Evolutionary conservation across 2,888 invertebrate genomes (phyloP), one percentile per base, ranked within the genome.

Genomic region (Eudasyphora cyanicolor): DNA sequence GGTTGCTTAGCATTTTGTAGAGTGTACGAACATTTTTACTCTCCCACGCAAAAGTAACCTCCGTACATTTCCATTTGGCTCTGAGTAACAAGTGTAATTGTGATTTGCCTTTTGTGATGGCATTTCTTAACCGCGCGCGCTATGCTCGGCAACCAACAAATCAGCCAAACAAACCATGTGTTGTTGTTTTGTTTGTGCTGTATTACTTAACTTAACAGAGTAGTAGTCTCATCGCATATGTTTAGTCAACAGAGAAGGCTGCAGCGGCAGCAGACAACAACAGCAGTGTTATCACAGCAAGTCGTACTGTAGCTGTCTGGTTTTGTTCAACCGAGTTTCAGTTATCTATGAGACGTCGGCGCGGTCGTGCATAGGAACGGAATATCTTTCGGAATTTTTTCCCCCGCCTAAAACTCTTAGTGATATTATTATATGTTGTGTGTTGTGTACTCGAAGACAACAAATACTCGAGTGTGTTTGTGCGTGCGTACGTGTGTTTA

Each of bases 341-440:
- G 86, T 86, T 85, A 85, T 85, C 86, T 85, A 80, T 85, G 84
- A 85, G 86, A 82, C 84, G 82, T 86, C 78, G 67, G 79, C 69
- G 74, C 64, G 78, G 79, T 84, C 79, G 82, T 84, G 80, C 76
- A 77, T 85, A 74, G 71, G 60, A 79, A 67, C 86, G 84, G 78
- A 77, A 8, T 35, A n/a, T 51, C 14, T 32, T 17, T n/a, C n/a
- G n/a, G 7, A n/a, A 12, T 45, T 70, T 73, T 69, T 71, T 79
- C 82, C 54, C 51, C 62, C 76, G 57, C 45, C 54, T 24, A 67
- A 71, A 76, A 76, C 64, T 35, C n/a, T 10, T 3, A 54, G 21
- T 1, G 76, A 77, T 69, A 62, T n/a, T n/a, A n/a, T n/a, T n/a
- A n/a, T n/a, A n/a, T n/a, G n/a, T n/a, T 19, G 76, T 67, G 62